These are phyloP conservation scores for Merluccius polli DNA, from an alignment of 2,797 vertebrate genomes.

Conservation along the genomic window DNA sequence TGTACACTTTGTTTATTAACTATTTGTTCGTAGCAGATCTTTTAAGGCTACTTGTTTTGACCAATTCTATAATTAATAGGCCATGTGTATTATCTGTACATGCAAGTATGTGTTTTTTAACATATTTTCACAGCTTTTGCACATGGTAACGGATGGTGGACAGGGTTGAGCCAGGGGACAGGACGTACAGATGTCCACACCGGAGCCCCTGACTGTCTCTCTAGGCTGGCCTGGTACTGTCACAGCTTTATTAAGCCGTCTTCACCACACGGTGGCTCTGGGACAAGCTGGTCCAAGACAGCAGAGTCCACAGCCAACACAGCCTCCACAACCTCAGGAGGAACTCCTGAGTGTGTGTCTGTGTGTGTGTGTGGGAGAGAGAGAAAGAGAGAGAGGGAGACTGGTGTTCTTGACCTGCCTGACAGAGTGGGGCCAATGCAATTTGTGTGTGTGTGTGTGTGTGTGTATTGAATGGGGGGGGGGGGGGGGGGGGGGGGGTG, in stretches of 20 bases:
- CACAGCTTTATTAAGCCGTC: conserved; percentile 53
- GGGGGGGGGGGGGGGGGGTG: conserved; percentile 1
- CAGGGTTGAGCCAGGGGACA: conserved; percentile 56
- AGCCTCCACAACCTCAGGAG: conserved; percentile 41
- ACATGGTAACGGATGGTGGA: conserved; percentile 10
- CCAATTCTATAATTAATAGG: not conserved
- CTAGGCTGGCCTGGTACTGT: conserved; percentile 31
- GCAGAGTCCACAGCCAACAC: conserved; percentile 41
- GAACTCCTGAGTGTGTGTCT: conserved; percentile 10
- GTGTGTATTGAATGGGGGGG: no score
- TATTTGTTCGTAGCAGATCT: not conserved
- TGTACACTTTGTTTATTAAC: not conserved
- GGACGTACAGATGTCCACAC: conserved; percentile 46
- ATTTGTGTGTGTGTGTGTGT: not conserved
- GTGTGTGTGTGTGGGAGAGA: not conserved
- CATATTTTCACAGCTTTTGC: not conserved
- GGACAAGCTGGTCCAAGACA: conserved; percentile 39
- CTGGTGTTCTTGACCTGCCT: conserved; percentile 50
- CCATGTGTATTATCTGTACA: not conserved
- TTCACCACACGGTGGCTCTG: conserved; percentile 31
- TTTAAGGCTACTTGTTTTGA: not conserved
- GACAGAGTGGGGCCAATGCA: conserved; percentile 24
- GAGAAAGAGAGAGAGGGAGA: not conserved
- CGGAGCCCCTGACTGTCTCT: conserved; percentile 48
- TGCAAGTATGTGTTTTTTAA: not conserved